Conservation (phyloP, 2,797 vertebrate species). For the Pyrocephalus nanus region DNA sequence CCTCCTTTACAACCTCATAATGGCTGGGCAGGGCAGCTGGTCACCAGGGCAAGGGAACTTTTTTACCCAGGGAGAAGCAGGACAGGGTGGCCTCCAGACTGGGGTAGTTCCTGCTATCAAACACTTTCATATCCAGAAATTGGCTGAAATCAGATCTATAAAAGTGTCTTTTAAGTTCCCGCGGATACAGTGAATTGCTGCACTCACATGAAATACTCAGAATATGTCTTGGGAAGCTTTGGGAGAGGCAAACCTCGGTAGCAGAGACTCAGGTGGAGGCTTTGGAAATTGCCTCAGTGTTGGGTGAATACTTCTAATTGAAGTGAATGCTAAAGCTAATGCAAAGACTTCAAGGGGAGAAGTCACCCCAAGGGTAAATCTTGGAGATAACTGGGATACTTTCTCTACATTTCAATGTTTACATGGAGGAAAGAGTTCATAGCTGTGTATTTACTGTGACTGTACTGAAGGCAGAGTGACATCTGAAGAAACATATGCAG, state of each 20-base stretch:
- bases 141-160: not conserved
- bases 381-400: not conserved
- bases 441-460: not conserved
- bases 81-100: not conserved
- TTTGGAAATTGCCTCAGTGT: not conserved
- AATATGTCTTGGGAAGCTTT: not conserved
- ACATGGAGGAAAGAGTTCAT: constrained; percentile 1
- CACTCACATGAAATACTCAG: not conserved
- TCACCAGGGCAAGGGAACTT: not conserved
- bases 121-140: not conserved
- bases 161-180: not conserved
- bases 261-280: not conserved
- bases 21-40: not conserved
- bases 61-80: not conserved
- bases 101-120: not conserved
- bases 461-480: not conserved
- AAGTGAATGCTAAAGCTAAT: not conserved
- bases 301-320: constrained; percentile 28
- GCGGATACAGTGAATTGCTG: not conserved
- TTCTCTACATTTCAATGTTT: not conserved
- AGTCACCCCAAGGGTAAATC: not conserved
- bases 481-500: constrained; percentile 24
- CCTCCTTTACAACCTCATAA: not conserved
- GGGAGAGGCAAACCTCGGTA: not conserved
- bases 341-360: constrained; percentile 13